phyloP scores from a whole-genome alignment of 2,888 invertebrate species.

The Tetropium fuscum region DNA sequence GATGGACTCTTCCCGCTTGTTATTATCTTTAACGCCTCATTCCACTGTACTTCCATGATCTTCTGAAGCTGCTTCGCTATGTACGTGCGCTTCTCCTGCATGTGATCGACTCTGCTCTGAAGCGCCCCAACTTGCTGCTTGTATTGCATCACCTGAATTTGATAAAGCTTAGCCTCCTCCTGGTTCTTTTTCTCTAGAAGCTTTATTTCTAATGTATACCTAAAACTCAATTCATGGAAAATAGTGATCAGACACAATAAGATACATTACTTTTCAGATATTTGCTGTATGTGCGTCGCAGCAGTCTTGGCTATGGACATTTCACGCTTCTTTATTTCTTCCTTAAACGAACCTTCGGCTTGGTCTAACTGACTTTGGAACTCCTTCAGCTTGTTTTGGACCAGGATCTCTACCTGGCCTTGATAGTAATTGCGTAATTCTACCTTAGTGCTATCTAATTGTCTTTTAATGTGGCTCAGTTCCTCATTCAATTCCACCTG shows the following conservation, averaged over 20 bases:
- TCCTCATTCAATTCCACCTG: slow-evolving; percentile 66
- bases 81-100: slow-evolving; percentile 60
- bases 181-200: slow-evolving; percentile 82
- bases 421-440: slow-evolving; percentile 83
- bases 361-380: slow-evolving; percentile 81
- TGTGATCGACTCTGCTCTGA: slow-evolving; percentile 70
- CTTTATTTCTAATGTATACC: slow-evolving; percentile 79
- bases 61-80: slow-evolving; percentile 78
- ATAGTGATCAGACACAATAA: too few relatives aligned
- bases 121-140: slow-evolving; percentile 75
- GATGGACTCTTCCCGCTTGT: slow-evolving; percentile 62
- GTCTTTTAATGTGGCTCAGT: slow-evolving; percentile 64
- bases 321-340: slow-evolving; percentile 75
- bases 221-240: slow-evolving; percentile 60
- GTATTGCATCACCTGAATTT: slow-evolving; percentile 78
- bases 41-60: slow-evolving; percentile 84
- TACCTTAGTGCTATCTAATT: slow-evolving; percentile 73
- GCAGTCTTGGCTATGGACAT: slow-evolving; percentile 76
- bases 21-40: slow-evolving; percentile 79
- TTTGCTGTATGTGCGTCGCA: slow-evolving; percentile 77
- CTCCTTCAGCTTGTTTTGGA: slow-evolving; percentile 80
- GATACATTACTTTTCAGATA: slow-evolving; percentile 77
- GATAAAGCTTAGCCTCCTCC: slow-evolving; percentile 81
- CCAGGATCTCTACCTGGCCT: slow-evolving; percentile 83
- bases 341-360: slow-evolving; percentile 74